phyloP scores from a whole-genome alignment of 2,888 invertebrate species.

The Laothoe populi region DNA sequence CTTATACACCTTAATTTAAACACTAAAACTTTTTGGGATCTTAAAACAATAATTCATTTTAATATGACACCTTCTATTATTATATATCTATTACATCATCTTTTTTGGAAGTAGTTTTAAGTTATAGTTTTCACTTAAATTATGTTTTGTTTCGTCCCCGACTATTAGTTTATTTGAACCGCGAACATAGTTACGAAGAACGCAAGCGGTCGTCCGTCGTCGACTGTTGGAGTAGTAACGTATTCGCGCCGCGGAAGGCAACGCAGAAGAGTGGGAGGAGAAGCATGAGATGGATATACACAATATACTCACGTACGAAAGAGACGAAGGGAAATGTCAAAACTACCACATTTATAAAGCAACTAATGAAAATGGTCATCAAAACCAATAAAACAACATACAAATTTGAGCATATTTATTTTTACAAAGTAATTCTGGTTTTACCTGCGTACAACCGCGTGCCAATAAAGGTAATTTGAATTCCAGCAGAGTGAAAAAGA shows the following conservation, averaged over 20 bases:
- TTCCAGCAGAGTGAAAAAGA: slow-evolving; percentile 81
- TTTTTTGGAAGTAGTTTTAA: slow-evolving; percentile 40
- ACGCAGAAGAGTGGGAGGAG: slow-evolving; percentile 72
- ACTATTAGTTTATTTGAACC: slow-evolving; percentile 48
- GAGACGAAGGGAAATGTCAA: slow-evolving; percentile 62
- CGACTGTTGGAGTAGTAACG: slow-evolving; percentile 73
- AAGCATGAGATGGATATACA: slow-evolving; percentile 62
- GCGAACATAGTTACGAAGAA: slow-evolving; percentile 50
- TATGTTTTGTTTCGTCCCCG: slow-evolving; percentile 49
- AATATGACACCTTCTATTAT: slow-evolving; percentile 1
- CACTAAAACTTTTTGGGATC: slow-evolving; percentile 64
- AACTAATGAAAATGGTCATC: slow-evolving; percentile 66
- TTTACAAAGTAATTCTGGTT: slow-evolving; percentile 73
- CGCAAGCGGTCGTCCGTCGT: slow-evolving; percentile 73
- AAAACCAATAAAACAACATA: slow-evolving; percentile 56
- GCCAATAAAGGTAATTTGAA: slow-evolving; percentile 80
- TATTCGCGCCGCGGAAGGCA: slow-evolving; percentile 63
- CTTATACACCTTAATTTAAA: slow-evolving; percentile 61
- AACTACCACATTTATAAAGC: slow-evolving; percentile 69
- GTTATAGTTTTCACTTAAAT: slow-evolving; percentile 45
- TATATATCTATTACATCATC: background rate
- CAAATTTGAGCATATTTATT: slow-evolving; percentile 51
- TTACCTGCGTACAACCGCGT: slow-evolving; percentile 75
- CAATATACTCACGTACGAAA: slow-evolving; percentile 47
- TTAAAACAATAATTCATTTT: slow-evolving; percentile 33